A percentile compares a stretch with the other conserved stretches of the same genome.
Conservation (phyloP, 1,140 invertebrate genomes). For the Charaxes varanes region DNA sequence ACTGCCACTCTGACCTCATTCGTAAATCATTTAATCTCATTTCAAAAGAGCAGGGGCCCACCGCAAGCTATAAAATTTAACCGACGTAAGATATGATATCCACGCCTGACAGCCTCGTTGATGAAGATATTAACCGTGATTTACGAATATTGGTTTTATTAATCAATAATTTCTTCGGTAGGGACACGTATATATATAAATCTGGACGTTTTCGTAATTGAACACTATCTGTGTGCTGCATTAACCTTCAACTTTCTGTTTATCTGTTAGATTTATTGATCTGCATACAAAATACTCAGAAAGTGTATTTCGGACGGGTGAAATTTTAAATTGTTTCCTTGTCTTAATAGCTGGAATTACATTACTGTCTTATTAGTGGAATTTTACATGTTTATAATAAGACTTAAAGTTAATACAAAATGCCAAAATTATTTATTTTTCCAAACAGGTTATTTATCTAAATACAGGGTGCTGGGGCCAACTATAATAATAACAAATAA, state of each 20-base stretch:
- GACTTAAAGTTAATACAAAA: too few species aligned
- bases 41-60: constrained; percentile 44
- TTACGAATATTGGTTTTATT: constrained; percentile 22
- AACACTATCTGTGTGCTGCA: constrained; percentile 8
- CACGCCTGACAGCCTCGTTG: constrained; percentile 11
- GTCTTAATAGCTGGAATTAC: too few species aligned
- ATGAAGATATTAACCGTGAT: constrained; percentile 28
- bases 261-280: too few species aligned
- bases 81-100: constrained; percentile 35
- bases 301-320: too few species aligned
- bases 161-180: constrained; percentile 13
- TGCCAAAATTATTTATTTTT: too few species aligned
- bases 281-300: too few species aligned
- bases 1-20: constrained; percentile 61
- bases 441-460: too few species aligned
- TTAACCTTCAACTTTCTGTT: background rate
- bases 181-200: constrained; percentile 13
- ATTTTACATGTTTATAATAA: too few species aligned
- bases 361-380: too few species aligned
- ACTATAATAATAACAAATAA: too few species aligned
- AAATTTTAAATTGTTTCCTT: too few species aligned
- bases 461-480: too few species aligned
- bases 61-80: constrained; percentile 41
- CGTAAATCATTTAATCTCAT: constrained; percentile 68
- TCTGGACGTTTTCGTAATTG: constrained; percentile 11